phyloP scores from a whole-genome alignment of 1,140 invertebrate genomes.

The Cyclargus thomasi region DNA sequence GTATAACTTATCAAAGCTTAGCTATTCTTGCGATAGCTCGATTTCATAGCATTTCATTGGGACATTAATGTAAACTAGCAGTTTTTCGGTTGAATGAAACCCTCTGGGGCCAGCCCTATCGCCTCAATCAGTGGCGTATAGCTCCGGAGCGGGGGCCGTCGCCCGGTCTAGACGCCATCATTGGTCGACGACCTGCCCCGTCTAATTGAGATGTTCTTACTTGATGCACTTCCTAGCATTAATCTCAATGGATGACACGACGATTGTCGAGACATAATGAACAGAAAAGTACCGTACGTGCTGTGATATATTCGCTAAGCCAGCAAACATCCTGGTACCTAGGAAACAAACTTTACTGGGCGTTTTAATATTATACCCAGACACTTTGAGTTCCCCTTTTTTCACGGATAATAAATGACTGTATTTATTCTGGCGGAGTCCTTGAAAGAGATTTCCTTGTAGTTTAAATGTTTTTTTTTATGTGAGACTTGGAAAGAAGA shows the following conservation, averaged over 20 bases:
- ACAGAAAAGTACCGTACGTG: too few relatives aligned
- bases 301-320: too few relatives aligned
- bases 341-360: too few relatives aligned
- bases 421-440: too few relatives aligned
- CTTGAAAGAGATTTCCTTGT: too few relatives aligned
- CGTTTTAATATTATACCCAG: too few relatives aligned
- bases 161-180: conserved; percentile 1
- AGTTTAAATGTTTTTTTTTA: too few relatives aligned
- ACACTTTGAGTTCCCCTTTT: too few relatives aligned
- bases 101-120: background rate
- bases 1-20: background rate
- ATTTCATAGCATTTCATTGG: background rate
- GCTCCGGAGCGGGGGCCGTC: background rate
- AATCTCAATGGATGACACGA: background rate
- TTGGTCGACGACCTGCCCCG: background rate
- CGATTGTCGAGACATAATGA: background rate
- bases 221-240: background rate
- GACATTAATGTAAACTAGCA: background rate
- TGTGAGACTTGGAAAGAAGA: too few relatives aligned
- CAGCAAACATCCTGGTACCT: too few relatives aligned
- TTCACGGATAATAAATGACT: too few relatives aligned
- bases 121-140: background rate
- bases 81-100: background rate
- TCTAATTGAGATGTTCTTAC: background rate
- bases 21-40: background rate